A percentile compares a stretch with the other conserved stretches of the same genome.
phyloP scores from a whole-genome alignment of 2,888 invertebrate genomes.

The Troilus luridus region DNA sequence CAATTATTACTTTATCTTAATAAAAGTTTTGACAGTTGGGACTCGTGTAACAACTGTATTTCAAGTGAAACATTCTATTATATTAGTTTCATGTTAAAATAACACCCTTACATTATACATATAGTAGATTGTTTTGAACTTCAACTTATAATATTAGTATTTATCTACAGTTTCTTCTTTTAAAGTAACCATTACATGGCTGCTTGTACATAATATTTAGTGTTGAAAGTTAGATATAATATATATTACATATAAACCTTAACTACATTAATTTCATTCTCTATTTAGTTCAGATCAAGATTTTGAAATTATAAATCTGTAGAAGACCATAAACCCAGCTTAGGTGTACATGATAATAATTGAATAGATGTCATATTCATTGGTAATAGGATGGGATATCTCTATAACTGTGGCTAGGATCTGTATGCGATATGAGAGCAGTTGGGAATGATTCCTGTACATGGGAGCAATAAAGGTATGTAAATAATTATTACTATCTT shows the following conservation, averaged over 20 bases:
- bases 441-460: slow-evolving; percentile 61
- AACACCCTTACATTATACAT: too few relatives aligned
- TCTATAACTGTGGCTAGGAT: slow-evolving; percentile 61
- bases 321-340: not conserved
- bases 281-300: not conserved
- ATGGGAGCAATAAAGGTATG: slow-evolving; percentile 61
- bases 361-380: slow-evolving; percentile 60
- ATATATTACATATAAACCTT: not conserved
- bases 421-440: slow-evolving; percentile 58
- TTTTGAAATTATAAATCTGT: not conserved
- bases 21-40: too few relatives aligned
- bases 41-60: too few relatives aligned
- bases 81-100: too few relatives aligned
- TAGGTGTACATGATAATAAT: slow-evolving; percentile 1
- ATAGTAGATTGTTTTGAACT: too few relatives aligned
- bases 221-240: too few relatives aligned
- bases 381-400: slow-evolving; percentile 62
- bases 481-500: not conserved
- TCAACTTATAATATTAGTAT: too few relatives aligned
- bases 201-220: not conserved
- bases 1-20: too few relatives aligned
- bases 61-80: too few relatives aligned
- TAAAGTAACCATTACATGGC: not conserved
- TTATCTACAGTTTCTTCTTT: not conserved
- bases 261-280: not conserved